These are phyloP conservation scores for Geodia barretti DNA, from an alignment of 37 sponge, comb jelly and placozoan species.

Conservation along the genomic window DNA sequence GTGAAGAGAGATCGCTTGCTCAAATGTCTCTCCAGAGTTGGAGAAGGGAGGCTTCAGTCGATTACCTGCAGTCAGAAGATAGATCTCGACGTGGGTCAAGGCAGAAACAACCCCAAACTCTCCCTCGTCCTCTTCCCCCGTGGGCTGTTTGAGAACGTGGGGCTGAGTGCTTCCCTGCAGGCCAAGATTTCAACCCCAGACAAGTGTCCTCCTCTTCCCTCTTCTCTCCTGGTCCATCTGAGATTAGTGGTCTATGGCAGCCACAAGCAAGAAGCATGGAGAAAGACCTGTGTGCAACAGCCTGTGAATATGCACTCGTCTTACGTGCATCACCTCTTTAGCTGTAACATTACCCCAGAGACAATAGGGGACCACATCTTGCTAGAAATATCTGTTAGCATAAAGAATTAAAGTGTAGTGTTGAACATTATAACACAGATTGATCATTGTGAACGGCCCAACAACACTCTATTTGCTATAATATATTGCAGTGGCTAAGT, in stretches of 20 bases:
- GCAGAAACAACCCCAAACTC: background rate
- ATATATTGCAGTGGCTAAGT: no score
- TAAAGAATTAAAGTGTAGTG: no score
- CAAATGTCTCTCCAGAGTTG: background rate
- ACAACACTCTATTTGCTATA: no score
- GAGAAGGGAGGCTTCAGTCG: background rate
- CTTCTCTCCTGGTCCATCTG: background rate
- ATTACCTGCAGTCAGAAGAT: background rate
- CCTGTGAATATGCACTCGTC: background rate
- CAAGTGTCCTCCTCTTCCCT: background rate
- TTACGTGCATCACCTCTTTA: background rate
- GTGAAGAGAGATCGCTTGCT: background rate
- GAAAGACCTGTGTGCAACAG: background rate
- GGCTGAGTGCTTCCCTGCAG: background rate
- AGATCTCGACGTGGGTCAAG: background rate
- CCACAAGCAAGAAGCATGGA: background rate
- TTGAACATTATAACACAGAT: no score
- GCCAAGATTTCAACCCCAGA: background rate
- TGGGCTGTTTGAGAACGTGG: background rate
- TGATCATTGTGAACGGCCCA: no score
- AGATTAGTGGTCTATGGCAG: background rate
- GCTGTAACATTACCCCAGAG: background rate
- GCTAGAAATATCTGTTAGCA: background rate
- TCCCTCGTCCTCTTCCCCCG: background rate
- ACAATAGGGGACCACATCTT: background rate